These are phyloP conservation scores for Irena cyanogastra DNA, from an alignment of 2,113 vertebrate genomes.

Conservation along the genomic window DNA sequence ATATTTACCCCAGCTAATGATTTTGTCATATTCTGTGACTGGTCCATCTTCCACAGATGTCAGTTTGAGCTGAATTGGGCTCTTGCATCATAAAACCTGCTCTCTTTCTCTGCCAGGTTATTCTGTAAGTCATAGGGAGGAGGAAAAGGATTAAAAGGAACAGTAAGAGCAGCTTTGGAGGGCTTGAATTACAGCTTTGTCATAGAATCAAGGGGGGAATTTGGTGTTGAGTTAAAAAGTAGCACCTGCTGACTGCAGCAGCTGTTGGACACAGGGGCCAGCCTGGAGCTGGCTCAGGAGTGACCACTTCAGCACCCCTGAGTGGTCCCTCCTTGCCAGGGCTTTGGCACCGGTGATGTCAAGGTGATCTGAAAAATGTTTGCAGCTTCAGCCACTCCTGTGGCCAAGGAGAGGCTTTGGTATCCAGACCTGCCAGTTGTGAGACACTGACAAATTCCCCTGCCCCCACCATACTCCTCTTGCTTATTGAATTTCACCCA, in stretches of 20 bases:
- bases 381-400: neutral
- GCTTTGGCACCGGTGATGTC: neutral
- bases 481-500: neutral
- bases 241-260: neutral
- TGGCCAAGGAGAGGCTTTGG: neutral
- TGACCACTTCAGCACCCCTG: neutral
- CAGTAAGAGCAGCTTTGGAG: neutral
- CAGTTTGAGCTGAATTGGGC: neutral
- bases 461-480: neutral
- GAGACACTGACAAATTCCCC: neutral
- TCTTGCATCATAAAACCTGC: neutral
- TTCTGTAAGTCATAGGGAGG: neutral
- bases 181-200: neutral
- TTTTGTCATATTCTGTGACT: neutral
- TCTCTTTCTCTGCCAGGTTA: neutral
- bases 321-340: neutral
- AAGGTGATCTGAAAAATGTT: neutral
- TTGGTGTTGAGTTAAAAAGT: neutral
- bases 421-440: neutral
- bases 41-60: neutral
- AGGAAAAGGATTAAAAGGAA: neutral
- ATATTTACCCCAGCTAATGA: neutral
- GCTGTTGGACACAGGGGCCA: neutral
- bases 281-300: neutral
- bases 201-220: neutral